Base-by-base conservation (phyloP, 2,113 vertebrate species). In the Bucco capensis region DNA sequence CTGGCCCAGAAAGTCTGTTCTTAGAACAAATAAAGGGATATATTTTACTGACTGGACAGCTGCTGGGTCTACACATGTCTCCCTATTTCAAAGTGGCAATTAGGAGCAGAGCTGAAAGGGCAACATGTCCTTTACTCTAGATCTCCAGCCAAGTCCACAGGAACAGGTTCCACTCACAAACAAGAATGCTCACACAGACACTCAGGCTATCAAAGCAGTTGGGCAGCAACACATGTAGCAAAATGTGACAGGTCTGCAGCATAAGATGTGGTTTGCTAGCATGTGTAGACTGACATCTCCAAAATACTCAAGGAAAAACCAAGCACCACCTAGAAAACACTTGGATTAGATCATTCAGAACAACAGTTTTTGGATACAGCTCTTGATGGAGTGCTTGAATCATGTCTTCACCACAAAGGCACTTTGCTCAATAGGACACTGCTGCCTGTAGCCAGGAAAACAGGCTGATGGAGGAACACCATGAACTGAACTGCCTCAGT, bases 81-180 rank as follows among this genome's bases (percentile, higher is more conserved):
- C 66, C 62, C 33, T 91, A 8, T 87, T 76, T 92, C 84, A 35
- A 89, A 93, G 78, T 19, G 31, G 58, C 84, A 87, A 38, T 58
- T 69, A 89, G 89, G 46, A 90, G 49, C 28, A 25, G 70, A 87
- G 62, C 91, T 58, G 78, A 93, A 95, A 95, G 94, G 77, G 78
- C 87, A 94, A 54, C 64, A 15, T 18, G 84, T 89, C 93, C 95
- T 95, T 95, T 95, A 57, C 84, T 91, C 89, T 58, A 65, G 66
- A 79, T 85, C 74, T 91, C 37, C 50, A 73, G 95, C 95, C 94
- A 96, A 96, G 51, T 85, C 81, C 58, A 65, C 37, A 65, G 83
- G 94, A 80, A 88, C 60, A 69, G 66, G 84, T 84, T 92, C 74
- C 50, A 17, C 77, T 74, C 88, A 75, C 66, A 81, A 89, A 84